Evolutionary conservation across 2,797 vertebrate species (phyloP).

Genomic region (Margarornis squamiger): DNA sequence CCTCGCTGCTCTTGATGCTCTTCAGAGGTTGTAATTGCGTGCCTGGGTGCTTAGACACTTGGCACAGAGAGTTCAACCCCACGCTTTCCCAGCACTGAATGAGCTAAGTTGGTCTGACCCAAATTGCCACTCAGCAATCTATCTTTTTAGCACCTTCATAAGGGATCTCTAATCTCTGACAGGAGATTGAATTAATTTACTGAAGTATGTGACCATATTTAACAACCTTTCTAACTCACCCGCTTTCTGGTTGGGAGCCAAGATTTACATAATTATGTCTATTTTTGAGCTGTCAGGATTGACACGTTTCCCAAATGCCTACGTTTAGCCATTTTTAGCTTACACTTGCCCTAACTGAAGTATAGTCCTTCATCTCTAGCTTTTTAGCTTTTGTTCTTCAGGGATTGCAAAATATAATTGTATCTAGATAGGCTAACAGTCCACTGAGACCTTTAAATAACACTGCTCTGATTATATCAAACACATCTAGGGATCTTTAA

Average conservation of each 20-base stretch:
- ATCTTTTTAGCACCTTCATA: conserved; percentile 58
- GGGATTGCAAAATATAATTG: conserved; percentile 35
- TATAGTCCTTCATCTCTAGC: conserved; percentile 18
- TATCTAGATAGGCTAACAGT: not conserved
- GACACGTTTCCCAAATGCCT: conserved; percentile 49
- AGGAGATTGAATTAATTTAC: conserved; percentile 67
- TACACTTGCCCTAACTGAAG: conserved; percentile 27
- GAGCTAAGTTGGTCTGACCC: conserved; percentile 3
- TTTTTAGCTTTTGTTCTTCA: conserved; percentile 31
- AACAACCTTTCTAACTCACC: conserved; percentile 26
- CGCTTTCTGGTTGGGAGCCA: conserved; percentile 43
- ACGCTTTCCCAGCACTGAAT: not conserved
- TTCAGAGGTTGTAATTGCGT: conserved; percentile 31
- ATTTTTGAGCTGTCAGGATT: conserved; percentile 59
- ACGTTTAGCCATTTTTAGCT: conserved; percentile 41
- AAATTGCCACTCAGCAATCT: conserved; percentile 42
- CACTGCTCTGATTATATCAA: conserved; percentile 37
- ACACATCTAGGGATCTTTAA: not conserved
- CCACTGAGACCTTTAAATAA: conserved; percentile 34
- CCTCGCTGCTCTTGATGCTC: not conserved
- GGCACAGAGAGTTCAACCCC: not conserved
- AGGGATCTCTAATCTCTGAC: conserved; percentile 63
- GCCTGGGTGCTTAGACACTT: not conserved
- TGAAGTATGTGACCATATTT: conserved; percentile 61
- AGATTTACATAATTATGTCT: conserved; percentile 74